Base-by-base conservation (phyloP, 2,888 invertebrate genomes). In the Platycheirus albimanus region DNA sequence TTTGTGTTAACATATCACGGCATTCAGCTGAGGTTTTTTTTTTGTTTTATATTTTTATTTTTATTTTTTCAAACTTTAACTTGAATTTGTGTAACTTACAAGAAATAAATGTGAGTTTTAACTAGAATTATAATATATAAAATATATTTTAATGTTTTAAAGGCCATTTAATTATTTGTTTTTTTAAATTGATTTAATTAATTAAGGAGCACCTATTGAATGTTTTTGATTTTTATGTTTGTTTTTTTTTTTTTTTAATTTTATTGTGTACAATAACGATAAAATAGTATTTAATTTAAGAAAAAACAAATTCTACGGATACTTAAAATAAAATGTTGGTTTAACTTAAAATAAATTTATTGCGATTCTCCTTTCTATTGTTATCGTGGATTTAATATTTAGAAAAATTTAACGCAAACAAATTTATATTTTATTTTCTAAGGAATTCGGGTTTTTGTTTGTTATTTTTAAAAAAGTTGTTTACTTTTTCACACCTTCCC, bases 11-110 rank as follows among this genome's bases (percentile, higher is more conserved):
- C 88, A 89, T 89, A 89, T 89, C 89, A 89, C 89, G 88, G 89
- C 88, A 88, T 88, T 89, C 87, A 89, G 89, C 89, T 89, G 89
- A 89, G 89, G 89, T 89, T 88, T 87, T 86, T 86, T 87, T 86
- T 83, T 69, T 52, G 24, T 43, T 71, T 69, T 70, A 30, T 43
- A 58, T 6, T 74, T 85, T 54, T 75, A 17, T 79, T 70, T 6
- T 74, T 85, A 51, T 75, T 17, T 79, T 70, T 58, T 56, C 76
- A 41, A 38, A 47, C 49, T 51, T 84, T 49, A 36, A 45, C 38
- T 71, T 69, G 36, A 78, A 58, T 77, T 54, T 85, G 54, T 69
- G 38, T 79, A 75, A 74, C 49, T 71, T 49, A 41, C 64, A 70
- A 38, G 70, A 75, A 75, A 70, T 51, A 43, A 63, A 52, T 43